phyloP scores from a whole-genome alignment of 2,797 vertebrate genomes.

The Rhinogobio ventralis region DNA sequence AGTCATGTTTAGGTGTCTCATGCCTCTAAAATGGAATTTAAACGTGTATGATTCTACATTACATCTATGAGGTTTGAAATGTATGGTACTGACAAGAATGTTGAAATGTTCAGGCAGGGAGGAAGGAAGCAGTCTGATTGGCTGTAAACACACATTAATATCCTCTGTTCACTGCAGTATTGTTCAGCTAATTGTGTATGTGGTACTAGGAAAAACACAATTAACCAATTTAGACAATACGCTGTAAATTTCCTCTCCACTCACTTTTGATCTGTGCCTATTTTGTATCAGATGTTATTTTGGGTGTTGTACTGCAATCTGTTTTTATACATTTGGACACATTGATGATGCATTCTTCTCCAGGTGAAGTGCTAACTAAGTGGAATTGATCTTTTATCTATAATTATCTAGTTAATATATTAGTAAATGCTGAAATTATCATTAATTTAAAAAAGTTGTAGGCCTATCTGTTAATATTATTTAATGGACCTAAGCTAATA shows the following conservation, averaged over 20 bases:
- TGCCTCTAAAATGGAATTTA: neutral
- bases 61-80: neutral
- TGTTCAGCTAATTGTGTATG: neutral
- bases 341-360: neutral
- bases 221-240: neutral
- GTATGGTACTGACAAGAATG: neutral
- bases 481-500: neutral
- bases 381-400: neutral
- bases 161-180: neutral
- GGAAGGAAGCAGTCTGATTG: neutral
- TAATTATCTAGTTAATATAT: too few species aligned
- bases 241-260: neutral
- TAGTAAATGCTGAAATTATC: too few species aligned
- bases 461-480: neutral
- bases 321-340: neutral
- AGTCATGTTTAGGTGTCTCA: neutral
- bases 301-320: neutral
- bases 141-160: neutral
- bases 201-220: neutral
- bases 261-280: neutral
- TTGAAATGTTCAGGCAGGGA: neutral
- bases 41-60: neutral
- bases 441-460: neutral
- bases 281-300: constrained; percentile 4
- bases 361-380: neutral